Conservation (phyloP, 2,113 vertebrate genomes). For the Carollia perspicillata region DNA sequence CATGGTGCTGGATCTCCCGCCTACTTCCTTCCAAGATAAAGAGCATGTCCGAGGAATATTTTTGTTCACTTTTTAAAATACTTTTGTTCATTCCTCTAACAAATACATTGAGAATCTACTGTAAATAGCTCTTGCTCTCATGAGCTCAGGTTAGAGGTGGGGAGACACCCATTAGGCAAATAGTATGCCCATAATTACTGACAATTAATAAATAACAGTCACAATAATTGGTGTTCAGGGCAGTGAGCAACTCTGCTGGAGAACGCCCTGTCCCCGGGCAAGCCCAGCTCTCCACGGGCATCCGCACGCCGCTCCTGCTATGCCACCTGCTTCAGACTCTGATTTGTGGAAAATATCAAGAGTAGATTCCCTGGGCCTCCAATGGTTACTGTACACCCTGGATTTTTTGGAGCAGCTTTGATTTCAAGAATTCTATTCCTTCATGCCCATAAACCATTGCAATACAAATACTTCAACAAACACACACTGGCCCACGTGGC, state of each 20-base stretch:
- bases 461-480: neutral
- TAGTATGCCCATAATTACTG: neutral
- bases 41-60: neutral
- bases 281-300: neutral
- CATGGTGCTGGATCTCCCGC: neutral
- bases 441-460: neutral
- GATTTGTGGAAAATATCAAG: neutral
- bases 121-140: neutral
- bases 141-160: neutral
- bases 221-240: neutral
- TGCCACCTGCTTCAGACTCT: neutral
- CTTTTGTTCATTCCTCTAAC: neutral
- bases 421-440: conserved; percentile 17
- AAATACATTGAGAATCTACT: neutral
- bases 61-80: too few species aligned
- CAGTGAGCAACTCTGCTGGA: neutral
- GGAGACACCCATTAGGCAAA: neutral
- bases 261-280: rapidly evolving
- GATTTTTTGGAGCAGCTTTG: neutral
- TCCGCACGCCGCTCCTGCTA: rapidly evolving
- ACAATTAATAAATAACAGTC: neutral
- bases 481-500: neutral
- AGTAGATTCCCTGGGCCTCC: neutral
- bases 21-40: neutral
- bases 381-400: neutral